Base-by-base conservation (phyloP, 1,140 invertebrate species). In the Bilobella aurantiaca region DNA sequence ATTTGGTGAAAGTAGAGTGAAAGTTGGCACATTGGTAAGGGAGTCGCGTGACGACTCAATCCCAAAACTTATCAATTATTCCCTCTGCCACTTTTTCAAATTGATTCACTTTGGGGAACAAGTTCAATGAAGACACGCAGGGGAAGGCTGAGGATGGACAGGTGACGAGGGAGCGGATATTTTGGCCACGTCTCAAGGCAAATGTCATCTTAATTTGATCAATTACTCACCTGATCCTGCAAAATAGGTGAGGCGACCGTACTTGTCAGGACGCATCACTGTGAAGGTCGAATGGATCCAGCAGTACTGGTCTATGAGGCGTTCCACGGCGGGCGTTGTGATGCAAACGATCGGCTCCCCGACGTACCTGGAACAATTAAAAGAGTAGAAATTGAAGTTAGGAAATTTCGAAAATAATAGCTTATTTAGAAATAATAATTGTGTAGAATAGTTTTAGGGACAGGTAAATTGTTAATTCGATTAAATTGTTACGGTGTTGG, bases 261-360 rank as follows among this genome's bases (percentile, higher is more conserved):
- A 62, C 37, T 62, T 34, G 42, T 63, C 61, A 5, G 85, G 82
- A 64, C 81, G 78, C 67, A 78, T 77, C 1, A 86, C 73, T 0
- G 85, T 87, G 71, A 84, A 88, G 1, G 87, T 89, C 58, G 87
- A 85, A 73, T 86, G 82, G 32, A 88, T 87, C 86, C 86, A 90
- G 76, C 87, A 90, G 72, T 84, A 89, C 25, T 82, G 83, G 68
- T 89, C 84, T 32, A 89, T 80, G 31, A 84, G 80, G 66, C 85
- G 75, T 28, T 72, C 80, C 30, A 89, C 81, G 8, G 71, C 12
- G 76, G 77, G 28, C 77, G 78, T 61, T n/a, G 61, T 75, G 70
- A 86, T 81, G 67, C 85, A 87, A 59, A 83, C 78, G 8, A 87
- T 85, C 0, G 85, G 85, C 71, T 86, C 83, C 0, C 58, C 58